phyloP scores from a whole-genome alignment of 2,113 vertebrate genomes.

The Ardeotis arabs region DNA sequence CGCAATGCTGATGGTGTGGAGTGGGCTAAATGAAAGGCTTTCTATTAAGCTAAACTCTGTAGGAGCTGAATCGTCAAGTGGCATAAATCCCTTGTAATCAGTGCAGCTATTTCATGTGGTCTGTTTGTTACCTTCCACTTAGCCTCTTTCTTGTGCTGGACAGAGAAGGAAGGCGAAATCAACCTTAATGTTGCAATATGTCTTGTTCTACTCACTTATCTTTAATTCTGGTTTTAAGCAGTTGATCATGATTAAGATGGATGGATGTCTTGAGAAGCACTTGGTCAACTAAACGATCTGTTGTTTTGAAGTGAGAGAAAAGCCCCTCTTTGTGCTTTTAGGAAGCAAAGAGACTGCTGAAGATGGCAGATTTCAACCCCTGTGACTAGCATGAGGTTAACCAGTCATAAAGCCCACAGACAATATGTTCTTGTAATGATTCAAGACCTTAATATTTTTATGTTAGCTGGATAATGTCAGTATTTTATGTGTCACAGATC shows the following conservation, averaged over 20 bases:
- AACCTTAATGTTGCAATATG: neutral
- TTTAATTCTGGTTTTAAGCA: neutral
- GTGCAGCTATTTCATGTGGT: neutral
- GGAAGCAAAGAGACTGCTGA: neutral
- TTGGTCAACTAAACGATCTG: neutral
- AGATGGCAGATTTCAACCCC: neutral
- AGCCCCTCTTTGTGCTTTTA: neutral
- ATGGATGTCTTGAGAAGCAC: neutral
- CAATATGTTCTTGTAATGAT: neutral
- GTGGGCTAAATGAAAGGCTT: neutral
- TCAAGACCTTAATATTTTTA: neutral
- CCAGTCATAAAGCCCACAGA: neutral
- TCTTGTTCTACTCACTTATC: neutral
- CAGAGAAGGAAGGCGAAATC: neutral
- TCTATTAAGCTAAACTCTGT: neutral
- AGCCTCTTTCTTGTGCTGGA: neutral
- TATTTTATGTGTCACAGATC: neutral
- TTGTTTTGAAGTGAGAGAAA: neutral
- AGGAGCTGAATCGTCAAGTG: neutral
- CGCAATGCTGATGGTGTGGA: neutral
- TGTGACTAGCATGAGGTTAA: neutral
- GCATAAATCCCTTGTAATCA: neutral
- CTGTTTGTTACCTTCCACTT: neutral
- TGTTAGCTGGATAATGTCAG: neutral
- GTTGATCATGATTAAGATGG: neutral